Base-by-base conservation (phyloP, 2,113 vertebrate species). In the Pachycephala philippinensis region DNA sequence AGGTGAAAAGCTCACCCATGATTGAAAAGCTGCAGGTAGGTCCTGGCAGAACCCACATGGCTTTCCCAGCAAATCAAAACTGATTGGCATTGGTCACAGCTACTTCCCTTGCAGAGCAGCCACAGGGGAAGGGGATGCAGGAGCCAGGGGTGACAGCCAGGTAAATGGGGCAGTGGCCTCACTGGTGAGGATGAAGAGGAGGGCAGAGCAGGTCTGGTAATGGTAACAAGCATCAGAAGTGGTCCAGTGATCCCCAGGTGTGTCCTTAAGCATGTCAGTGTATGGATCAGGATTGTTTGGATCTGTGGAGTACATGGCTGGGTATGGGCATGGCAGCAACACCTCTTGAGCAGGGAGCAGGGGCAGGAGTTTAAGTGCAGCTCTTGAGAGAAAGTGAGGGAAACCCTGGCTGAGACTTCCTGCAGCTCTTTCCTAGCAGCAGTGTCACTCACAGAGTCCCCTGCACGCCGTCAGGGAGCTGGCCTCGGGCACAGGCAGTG, bases 1-100 rank as follows among this genome's bases (percentile, higher is more conserved):
- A 98, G 59, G 94, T 98, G 97, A 98, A 98, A 97, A 98, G 97
- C 79, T 98, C 98, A 1, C 94, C 98, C 94, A 97, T 98, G 94
- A 98, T 98, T 64, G 98, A 98, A 95, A 98, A 98, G 92, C 97
- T 98, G 42, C 98, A 98, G 98, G 98, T 98, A 93, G 86, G 97
- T 90, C 35, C 40, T 70, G 37, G 39, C 42, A n/a, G 57, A 88
- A 6, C 63, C 44, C 50, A n/a, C 6, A 2, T 21, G n/a, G 42
- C 33, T 84, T 35, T 20, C 23, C 11, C 65, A 70, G 53, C n/a
- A 54, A 92, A 76, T 49, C 15, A 72, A 87, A 87, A 50, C 26
- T 35, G n/a, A 10, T 49, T 47, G 63, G 15, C 17, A 39, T 63
- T 86, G 90, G 42, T 72, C 54, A 77, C 39, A 56, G 54, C 59